Conservation (phyloP, 2,888 invertebrate species). For the Chymomyza amoena region DNA sequence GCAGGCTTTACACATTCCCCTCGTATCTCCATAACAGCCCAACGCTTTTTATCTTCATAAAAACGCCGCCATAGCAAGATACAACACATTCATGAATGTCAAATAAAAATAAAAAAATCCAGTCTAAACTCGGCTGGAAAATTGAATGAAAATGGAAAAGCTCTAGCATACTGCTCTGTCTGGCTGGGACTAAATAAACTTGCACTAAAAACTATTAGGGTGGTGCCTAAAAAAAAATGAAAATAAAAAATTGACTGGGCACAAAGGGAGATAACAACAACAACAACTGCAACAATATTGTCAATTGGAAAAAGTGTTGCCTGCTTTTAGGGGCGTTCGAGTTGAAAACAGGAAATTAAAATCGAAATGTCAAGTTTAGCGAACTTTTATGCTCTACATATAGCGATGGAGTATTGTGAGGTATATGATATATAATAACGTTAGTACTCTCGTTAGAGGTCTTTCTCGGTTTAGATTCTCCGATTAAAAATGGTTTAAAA, state of each 20-base stretch:
- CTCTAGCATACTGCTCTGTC: not conserved
- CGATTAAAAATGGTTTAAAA: too few relatives aligned
- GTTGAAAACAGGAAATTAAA: conserved; percentile 63
- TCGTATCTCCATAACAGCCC: not conserved
- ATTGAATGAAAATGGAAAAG: conserved; percentile 47
- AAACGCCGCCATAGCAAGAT: conserved; percentile 49
- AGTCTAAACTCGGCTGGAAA: conserved; percentile 31
- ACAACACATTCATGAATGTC: conserved; percentile 4
- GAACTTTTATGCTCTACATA: not conserved
- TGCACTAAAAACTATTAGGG: conserved; percentile 61
- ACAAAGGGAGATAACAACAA: conserved; percentile 24
- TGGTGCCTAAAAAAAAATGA: conserved; percentile 6
- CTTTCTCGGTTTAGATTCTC: too few relatives aligned
- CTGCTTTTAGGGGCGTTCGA: not conserved
- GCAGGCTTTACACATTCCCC: not conserved
- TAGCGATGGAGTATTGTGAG: not conserved
- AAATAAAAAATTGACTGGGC: conserved; percentile 48
- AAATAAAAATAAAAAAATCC: not conserved
- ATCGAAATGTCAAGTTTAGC: conserved; percentile 44
- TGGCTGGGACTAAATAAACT: conserved; percentile 54
- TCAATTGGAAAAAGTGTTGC: not conserved
- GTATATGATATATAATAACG: too few relatives aligned
- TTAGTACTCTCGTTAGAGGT: too few relatives aligned
- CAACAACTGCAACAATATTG: not conserved
- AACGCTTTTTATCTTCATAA: conserved; percentile 66